Base-by-base conservation (phyloP, 2,797 vertebrate species). In the Lagodon rhomboides region DNA sequence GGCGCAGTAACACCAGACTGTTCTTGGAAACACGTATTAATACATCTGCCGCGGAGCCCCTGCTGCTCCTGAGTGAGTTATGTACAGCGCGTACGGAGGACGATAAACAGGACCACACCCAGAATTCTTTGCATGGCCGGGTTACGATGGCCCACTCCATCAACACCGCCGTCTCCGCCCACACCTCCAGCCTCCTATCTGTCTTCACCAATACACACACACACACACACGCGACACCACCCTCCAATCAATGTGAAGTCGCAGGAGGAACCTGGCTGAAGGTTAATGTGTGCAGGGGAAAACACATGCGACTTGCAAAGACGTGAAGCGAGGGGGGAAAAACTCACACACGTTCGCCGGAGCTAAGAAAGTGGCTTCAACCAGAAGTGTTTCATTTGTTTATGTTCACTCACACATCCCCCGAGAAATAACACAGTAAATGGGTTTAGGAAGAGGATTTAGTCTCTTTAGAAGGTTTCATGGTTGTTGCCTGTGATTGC, bases 161-260 rank as follows among this genome's bases (percentile, higher is more conserved):
- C 91, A 93, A 78, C 79, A 82, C 25, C 22, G 2, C 59, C 16
- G 67, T 66, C 68, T n/a, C 79, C 82, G 61, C 82, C 84, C 89
- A 86, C 77, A 74, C 47, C 80, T 73, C 75, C 41, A 63, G 62
- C 53, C 65, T 43, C 27, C 71, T 41, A 80, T 86, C 70, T 13
- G 64, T 79, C 86, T 78, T 77, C 55, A 75, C 55, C 49, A 30
- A 69, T 65, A 44, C 65, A 43, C 20, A 34, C 30, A 34, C 68
- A 44, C 65, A 43, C 20, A 49, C 55, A 54, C 58, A 58, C 81
- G 60, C 30, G 49, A 60, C 54, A 20, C 61, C 82, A 67, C 68
- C 76, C 59, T 78, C 49, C 23, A 91, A 95, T 94, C 93, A 91
- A 94, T 94, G 85, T 76, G 71, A 67, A 90, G 87, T 79, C 85